Conservation (phyloP, 2,888 invertebrate species). For the Brenthis ino region DNA sequence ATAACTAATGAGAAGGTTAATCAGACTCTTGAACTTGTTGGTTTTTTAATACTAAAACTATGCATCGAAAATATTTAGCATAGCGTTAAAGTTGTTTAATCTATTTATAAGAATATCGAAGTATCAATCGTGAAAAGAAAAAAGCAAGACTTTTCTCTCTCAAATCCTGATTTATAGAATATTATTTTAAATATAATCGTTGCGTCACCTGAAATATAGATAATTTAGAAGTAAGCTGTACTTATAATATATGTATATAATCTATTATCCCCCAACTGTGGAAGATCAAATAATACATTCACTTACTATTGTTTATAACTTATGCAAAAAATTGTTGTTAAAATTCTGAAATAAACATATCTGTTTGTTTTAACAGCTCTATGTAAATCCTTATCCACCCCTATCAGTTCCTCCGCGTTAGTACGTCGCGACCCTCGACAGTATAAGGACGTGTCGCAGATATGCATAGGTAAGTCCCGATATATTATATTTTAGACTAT, state of each 20-base stretch:
- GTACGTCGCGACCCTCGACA: slow-evolving; percentile 52
- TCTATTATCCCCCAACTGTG: too few species aligned
- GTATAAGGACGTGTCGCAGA: slow-evolving; percentile 48
- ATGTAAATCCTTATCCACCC: slow-evolving; percentile 50
- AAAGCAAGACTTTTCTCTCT: too few species aligned
- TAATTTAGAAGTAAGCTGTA: background rate
- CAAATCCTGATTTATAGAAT: too few species aligned
- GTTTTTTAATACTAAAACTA: too few species aligned
- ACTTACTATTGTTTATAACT: background rate
- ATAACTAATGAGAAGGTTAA: too few species aligned
- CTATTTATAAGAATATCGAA: too few species aligned
- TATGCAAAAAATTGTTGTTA: background rate
- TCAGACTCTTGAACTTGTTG: too few species aligned
- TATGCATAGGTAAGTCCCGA: slow-evolving; percentile 57
- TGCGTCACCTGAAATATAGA: background rate
- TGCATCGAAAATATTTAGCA: too few species aligned
- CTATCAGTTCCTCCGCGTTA: slow-evolving; percentile 50
- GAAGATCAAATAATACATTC: too few species aligned
- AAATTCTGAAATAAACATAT: slow-evolving; percentile 35
- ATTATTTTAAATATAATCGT: too few species aligned
- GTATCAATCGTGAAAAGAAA: too few species aligned
- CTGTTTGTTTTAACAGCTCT: slow-evolving; percentile 50
- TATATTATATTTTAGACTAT: background rate
- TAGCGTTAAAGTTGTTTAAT: too few species aligned
- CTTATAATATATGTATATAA: background rate